Base-by-base conservation (phyloP, 2,797 vertebrate genomes). In the Oreochromis mossambicus region DNA sequence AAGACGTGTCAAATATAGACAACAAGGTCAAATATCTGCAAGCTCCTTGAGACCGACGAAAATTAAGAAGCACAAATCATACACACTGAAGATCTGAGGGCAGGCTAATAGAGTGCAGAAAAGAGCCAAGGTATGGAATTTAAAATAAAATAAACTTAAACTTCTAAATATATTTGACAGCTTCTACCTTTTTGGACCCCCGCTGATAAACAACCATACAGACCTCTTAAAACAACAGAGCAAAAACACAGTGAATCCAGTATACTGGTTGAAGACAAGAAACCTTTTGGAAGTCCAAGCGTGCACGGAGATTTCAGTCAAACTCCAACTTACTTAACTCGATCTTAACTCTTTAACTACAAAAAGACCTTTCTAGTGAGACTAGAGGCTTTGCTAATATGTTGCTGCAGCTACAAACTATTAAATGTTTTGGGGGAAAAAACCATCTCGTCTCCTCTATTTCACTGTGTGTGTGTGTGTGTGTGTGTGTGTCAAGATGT, bases 41-140 rank as follows among this genome's bases (percentile, higher is more conserved):
- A 83, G 68, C 79, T n/a, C 43, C 8, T 66, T 41, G 41, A 56
- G 66, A 61, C 41, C 66, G 0, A 36, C 5, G 36, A 34, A 11
- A 29, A 55, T 58, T 13, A 14, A 46, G 24, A 46, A 43, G 54
- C 21, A 63, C 12, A 32, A 10, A 77, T 51, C 19, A 48, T 3
- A 21, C 3, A 5, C 26, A 2, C 24, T 26, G 14, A 61, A 19
- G 11, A 66, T 77, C 14, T 34, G 7, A 10, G 38, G 32, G 7
- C 5, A 11, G 63, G 36, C 14, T 48, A 19, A 51, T 14, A 50
- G 14, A 8, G 58, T 13, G 3, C 10, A 10, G 21, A 6, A 78
- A 78, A 56, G 13, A 43, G 32, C 70, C 46, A 50, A 7, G n/a
- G 76, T 76, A 51, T 26, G 32, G 19, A 36, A 21, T 77, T 63